Conservation (phyloP, 2,888 invertebrate species). For the Troides oblongomaculatus region DNA sequence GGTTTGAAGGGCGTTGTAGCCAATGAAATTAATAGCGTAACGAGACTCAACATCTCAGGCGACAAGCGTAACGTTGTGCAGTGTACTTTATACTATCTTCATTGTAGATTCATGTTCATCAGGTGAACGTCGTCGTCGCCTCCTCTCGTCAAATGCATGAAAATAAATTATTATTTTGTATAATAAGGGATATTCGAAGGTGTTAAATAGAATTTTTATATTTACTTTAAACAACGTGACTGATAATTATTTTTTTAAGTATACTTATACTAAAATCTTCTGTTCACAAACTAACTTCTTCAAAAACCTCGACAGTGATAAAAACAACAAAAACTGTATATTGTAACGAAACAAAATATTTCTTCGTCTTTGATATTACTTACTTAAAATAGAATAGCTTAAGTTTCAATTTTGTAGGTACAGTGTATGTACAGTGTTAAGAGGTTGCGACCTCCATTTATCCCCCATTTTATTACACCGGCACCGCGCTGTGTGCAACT, state of each 20-base stretch:
- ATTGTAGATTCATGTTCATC: too few relatives aligned
- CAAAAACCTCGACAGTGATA: neutral
- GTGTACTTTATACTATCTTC: too few relatives aligned
- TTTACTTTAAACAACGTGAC: constrained; percentile 2
- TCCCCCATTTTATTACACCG: constrained; percentile 62
- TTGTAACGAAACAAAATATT: constrained; percentile 11
- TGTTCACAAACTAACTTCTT: neutral
- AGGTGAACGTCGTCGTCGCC: too few relatives aligned
- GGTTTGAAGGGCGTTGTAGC: too few relatives aligned
- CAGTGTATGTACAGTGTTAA: constrained; percentile 43
- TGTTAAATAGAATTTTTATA: neutral
- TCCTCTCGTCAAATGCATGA: too few relatives aligned
- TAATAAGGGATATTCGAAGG: too few relatives aligned
- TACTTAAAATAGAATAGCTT: constrained; percentile 34
- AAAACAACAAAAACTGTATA: constrained; percentile 12
- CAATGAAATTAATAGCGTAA: too few relatives aligned
- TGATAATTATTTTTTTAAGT: neutral
- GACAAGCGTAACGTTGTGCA: too few relatives aligned
- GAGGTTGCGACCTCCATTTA: constrained; percentile 52
- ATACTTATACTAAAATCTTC: constrained; percentile 2
- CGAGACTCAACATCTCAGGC: too few relatives aligned
- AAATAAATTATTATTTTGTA: too few relatives aligned
- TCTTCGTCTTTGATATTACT: constrained; percentile 20
- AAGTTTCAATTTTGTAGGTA: constrained; percentile 34
- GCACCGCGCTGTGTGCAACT: constrained; percentile 55